phyloP scores from a whole-genome alignment of 2,888 invertebrate species.

The Helleia helle region DNA sequence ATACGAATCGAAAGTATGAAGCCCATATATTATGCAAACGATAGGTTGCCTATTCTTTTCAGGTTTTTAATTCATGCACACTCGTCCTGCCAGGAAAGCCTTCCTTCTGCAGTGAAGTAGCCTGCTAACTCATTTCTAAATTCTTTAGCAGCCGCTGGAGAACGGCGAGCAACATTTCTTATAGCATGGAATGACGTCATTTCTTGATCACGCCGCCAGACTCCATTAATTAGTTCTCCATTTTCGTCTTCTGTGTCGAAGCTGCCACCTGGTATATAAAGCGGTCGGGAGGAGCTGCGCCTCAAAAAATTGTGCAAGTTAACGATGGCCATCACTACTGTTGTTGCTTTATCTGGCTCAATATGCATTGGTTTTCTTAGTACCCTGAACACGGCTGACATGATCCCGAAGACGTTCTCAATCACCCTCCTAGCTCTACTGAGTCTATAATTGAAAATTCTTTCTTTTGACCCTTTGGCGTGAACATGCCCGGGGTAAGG shows the following conservation, averaged over 20 bases:
- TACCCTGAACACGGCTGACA: slow-evolving; percentile 18
- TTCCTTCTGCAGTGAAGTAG: slow-evolving; percentile 14
- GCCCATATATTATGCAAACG: too few relatives aligned
- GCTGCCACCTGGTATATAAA: too few relatives aligned
- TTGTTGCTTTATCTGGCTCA: slow-evolving; percentile 16
- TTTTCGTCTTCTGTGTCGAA: too few relatives aligned
- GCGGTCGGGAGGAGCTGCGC: too few relatives aligned
- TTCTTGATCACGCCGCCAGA: too few relatives aligned
- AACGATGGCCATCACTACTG: slow-evolving; percentile 15
- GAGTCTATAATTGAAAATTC: slow-evolving; percentile 21
- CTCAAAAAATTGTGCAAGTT: slow-evolving; percentile 17
- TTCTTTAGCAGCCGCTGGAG: slow-evolving; percentile 10
- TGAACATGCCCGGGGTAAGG: slow-evolving; percentile 17
- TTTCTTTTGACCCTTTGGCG: slow-evolving; percentile 14
- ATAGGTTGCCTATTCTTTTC: too few relatives aligned
- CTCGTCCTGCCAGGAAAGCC: slow-evolving; percentile 12
- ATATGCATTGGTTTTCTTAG: slow-evolving; percentile 21
- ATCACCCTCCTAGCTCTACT: slow-evolving; percentile 20
- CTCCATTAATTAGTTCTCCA: too few relatives aligned
- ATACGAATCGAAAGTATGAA: too few relatives aligned
- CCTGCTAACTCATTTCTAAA: slow-evolving; percentile 15
- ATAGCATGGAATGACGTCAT: too few relatives aligned
- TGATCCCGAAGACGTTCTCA: slow-evolving; percentile 21
- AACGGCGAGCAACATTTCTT: too few relatives aligned
- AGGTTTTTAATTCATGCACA: too few relatives aligned